phyloP scores from a whole-genome alignment of 37 sponge, comb jelly and placozoan species.

The Geodia barretti region DNA sequence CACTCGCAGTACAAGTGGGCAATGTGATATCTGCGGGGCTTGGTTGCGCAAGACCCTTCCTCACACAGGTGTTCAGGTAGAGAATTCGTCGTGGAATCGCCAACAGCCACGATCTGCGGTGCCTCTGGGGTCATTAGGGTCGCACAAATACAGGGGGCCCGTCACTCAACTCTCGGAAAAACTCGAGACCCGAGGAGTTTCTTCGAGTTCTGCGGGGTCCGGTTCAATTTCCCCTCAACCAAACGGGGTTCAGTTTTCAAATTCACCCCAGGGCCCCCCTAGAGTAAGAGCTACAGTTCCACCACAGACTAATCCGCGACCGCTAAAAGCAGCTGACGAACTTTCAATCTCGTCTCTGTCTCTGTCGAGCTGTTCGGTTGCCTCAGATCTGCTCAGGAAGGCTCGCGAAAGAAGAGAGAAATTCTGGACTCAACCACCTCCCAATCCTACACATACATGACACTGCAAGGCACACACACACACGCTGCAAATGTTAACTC shows the following conservation, averaged over 20 bases:
- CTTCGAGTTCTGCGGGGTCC: neutral
- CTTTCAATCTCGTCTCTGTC: slow-evolving; percentile 54
- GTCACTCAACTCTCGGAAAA: neutral
- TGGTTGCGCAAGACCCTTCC: neutral
- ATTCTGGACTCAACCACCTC: slow-evolving; percentile 27
- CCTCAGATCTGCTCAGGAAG: slow-evolving; percentile 63
- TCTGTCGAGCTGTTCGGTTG: slow-evolving; percentile 70
- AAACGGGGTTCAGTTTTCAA: neutral
- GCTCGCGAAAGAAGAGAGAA: slow-evolving; percentile 53
- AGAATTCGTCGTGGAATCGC: neutral
- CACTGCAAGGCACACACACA: too few species aligned
- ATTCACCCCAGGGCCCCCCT: neutral
- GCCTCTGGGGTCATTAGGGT: neutral
- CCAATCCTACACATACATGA: too few species aligned
- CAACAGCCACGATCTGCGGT: neutral
- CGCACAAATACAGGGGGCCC: neutral
- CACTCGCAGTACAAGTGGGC: neutral
- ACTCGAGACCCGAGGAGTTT: neutral
- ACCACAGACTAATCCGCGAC: too few species aligned
- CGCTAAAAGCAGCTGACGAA: neutral
- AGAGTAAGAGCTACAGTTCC: too few species aligned
- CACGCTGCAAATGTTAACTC: too few species aligned
- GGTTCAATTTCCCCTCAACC: neutral
- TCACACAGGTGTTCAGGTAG: neutral
- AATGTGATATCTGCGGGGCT: neutral